Base-by-base conservation (phyloP, 2,113 vertebrate genomes). In the Eretmodus cyanostictus region DNA sequence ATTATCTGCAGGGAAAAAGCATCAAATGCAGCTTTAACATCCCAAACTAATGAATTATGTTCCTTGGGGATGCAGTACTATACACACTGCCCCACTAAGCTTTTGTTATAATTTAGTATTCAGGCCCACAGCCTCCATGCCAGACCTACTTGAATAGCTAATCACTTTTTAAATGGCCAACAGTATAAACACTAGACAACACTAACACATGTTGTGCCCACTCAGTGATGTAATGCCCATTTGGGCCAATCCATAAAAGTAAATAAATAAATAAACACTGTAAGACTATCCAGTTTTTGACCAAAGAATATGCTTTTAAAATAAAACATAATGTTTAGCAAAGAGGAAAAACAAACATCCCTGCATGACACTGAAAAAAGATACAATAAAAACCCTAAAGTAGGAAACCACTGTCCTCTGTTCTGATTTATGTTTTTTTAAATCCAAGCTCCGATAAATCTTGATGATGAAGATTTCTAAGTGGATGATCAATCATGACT, bases 31-130 rank as follows among this genome's bases (percentile, higher is more conserved):
- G 86, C 86, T 85, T 89, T 71, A 90, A 82, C 73, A 87, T 87
- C 36, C 42, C 31, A 31, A 81, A 83, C 78, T 93, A 91, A 95
- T 94, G 90, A 90, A 94, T 92, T 89, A 87, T 14, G 10, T 31
- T 86, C 83, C 89, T 84, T 34, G 45, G 87, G 90, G 91, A 55
- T 85, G 54, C 45, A 79, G 66, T 66, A 82, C 79, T 73, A 84
- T 86, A 55, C 82, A 82, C 80, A 63, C 66, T 68, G 71, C 66
- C 86, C 89, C 82, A 79, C 24, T 47, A 85, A 87, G 85, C 63
- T 85, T 82, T 82, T 79, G 36, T 82, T 78, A 85, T 87, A 59
- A 93, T 91, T 93, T 84, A 85, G 42, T 45, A 90, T 92, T 91
- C 82, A 89, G 89, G 47, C 81, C 55, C 81, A 87, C 63, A 85